Evolutionary conservation across 2,888 invertebrate species (phyloP).

Genomic region (Anorthoa munda): DNA sequence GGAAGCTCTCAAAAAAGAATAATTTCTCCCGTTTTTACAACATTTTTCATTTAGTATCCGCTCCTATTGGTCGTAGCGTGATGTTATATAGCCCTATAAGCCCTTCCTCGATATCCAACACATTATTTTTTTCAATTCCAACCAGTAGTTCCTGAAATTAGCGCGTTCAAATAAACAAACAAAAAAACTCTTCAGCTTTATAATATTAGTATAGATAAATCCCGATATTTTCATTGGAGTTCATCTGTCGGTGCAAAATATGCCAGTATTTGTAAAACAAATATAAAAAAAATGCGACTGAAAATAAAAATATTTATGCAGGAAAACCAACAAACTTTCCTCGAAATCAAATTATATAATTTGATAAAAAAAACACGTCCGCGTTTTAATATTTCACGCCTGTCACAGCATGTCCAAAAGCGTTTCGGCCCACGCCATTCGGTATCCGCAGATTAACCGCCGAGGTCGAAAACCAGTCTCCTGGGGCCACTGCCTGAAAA

Average conservation of each 20-base stretch:
- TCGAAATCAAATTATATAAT: constrained; percentile 43
- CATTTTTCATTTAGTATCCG: too few relatives aligned
- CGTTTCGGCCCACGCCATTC: constrained; percentile 60
- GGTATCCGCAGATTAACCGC: constrained; percentile 70
- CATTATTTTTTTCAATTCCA: too few relatives aligned
- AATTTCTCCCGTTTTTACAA: too few relatives aligned
- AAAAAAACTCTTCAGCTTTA: too few relatives aligned
- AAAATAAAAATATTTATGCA: constrained; percentile 19
- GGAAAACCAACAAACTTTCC: constrained; percentile 19
- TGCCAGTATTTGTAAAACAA: background rate
- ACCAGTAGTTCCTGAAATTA: too few relatives aligned
- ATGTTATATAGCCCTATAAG: too few relatives aligned
- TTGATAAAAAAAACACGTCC: constrained; percentile 53
- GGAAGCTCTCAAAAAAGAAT: too few relatives aligned
- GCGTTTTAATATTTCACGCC: constrained; percentile 67
- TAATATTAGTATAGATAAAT: too few relatives aligned
- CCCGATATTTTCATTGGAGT: background rate
- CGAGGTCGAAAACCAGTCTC: constrained; percentile 60
- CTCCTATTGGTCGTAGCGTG: too few relatives aligned
- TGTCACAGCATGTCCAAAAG: constrained; percentile 64
- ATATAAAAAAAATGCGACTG: background rate
- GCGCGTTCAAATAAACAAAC: too few relatives aligned
- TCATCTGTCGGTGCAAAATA: constrained; percentile 6
- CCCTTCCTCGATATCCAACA: too few relatives aligned
- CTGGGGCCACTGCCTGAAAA: constrained; percentile 55